Base-by-base conservation (phyloP, 2,113 vertebrate species). In the Sinocyclocheilus grahami region DNA sequence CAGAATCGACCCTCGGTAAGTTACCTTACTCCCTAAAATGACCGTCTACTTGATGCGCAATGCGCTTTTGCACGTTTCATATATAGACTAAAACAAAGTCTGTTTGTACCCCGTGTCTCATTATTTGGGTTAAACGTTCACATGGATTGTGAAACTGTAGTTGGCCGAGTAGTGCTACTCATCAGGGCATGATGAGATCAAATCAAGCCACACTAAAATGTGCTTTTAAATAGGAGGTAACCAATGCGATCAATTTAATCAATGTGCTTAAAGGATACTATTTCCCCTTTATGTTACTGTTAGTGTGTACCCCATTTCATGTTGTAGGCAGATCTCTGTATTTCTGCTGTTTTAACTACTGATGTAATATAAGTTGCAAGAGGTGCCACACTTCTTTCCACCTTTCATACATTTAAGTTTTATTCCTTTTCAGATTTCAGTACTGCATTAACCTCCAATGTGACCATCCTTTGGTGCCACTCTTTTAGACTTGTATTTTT, bases 1-100 rank as follows among this genome's bases (percentile, higher is more conserved):
- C 96, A 97, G 91, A 97, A 97, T 92, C 92, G 97, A 93, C 93
- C 96, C 74, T 92, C 96, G 95, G 97, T 97, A 93, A 96, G 96
- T 94, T 88, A 39, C 88, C 90, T 78, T 33, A 53, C 72, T 74
- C 53, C 20, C 18, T n/a, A 51, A 74, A 46, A 48, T 79, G 46
- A 79, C 42, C 33, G 86, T 90, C 86, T 89, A 86, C 89, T 88
- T 86, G 79, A 85, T 87, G 89, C 67, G 82, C 82, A 74, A 58
- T 84, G 82, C 82, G 82, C 69, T 60, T 84, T 18, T 60, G 22
- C 18, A 13, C 22, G 12, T 74, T 74, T 42, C 69, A 84, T 7
- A 7, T 16, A 8, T 13, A 24, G 37, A 14, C 22, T 78, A 16
- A 69, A 71, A 67, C 65, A 76, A 76, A 76, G 74, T 76, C 42